Base-by-base conservation (phyloP, 2,113 vertebrate genomes). In the Hippoglossus stenolepis region DNA sequence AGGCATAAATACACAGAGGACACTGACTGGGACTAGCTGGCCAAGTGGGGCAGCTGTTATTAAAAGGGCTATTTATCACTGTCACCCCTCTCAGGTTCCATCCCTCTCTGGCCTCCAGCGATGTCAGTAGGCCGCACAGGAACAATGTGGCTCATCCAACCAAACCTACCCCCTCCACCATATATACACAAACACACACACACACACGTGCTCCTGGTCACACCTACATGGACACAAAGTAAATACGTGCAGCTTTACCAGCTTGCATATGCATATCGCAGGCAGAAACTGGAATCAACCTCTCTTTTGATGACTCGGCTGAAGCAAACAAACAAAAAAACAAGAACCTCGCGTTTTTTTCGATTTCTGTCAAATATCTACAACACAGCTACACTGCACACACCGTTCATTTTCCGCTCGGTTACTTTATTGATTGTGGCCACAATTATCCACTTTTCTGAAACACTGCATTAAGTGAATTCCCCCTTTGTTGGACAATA, bases 31-130 rank as follows among this genome's bases (percentile, higher is more conserved):
- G 94, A 92, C 93, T 91, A 57, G 92, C 90, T 89, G 92, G 92
- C 93, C 93, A 93, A 94, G 94, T 93, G 94, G 94, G 93, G 93
- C 94, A 95, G 94, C 93, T 94, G 94, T 95, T 95, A 95, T 95
- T 95, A 95, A 94, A 94, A 94, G 93, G 92, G 91, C 94, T 95
- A 95, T 95, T 95, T 95, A 95, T 95, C 94, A 94, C 92, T 95
- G 94, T 95, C 94, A 93, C 83, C 92, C 90, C 93, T 92, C 91
- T 92, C 91, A 92, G 91, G 93, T 93, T 93, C 91, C 90, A 93
- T 94, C 92, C 93, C 86, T 92, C 90, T 90, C 87, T 94, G 93
- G 93, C 94, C 94, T 91, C 86, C 89, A 90, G 94, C 91, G 82
- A 92, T 94, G 93, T 94, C 94, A 94, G 86, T 80, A 87, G 92